These are phyloP conservation scores for Drosophila pseudoananassae DNA, from an alignment of 1,140 invertebrate genomes.

Conservation along the genomic window DNA sequence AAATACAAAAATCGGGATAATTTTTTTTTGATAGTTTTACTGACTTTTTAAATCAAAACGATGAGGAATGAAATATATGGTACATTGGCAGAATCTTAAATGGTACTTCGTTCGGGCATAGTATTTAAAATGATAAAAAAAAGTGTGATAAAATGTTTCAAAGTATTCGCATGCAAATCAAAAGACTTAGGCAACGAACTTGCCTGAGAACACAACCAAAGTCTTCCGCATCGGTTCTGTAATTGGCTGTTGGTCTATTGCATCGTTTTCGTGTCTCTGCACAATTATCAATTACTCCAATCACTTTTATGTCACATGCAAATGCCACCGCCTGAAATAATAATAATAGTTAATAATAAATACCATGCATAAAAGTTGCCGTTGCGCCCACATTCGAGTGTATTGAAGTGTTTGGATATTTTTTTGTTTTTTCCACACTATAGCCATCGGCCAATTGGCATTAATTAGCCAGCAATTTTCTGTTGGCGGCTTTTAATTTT, in stretches of 20 bases:
- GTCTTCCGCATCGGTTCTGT: conserved; percentile 30
- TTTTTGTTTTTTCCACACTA: not conserved
- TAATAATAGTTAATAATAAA: conserved; percentile 69
- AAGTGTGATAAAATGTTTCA: not conserved
- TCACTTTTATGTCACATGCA: conserved; percentile 81
- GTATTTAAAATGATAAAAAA: too few relatives aligned
- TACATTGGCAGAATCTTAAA: too few relatives aligned
- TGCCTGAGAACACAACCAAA: conserved; percentile 18
- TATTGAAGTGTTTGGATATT: conserved; percentile 19
- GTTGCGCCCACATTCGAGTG: conserved; percentile 48
- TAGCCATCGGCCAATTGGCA: conserved; percentile 56
- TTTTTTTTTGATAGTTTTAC: too few relatives aligned
- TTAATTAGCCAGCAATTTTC: conserved; percentile 59
- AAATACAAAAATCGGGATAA: too few relatives aligned
- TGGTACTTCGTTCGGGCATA: too few relatives aligned
- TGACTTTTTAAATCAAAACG: too few relatives aligned
- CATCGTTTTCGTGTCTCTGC: conserved; percentile 68
- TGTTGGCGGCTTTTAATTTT: conserved; percentile 57
- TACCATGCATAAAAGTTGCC: conserved; percentile 44
- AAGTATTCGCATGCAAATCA: conserved; percentile 11
- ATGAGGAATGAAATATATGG: too few relatives aligned
- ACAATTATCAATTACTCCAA: conserved; percentile 81
- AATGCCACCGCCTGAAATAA: conserved; percentile 71
- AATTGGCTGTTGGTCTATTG: conserved; percentile 57
- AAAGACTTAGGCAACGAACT: conserved; percentile 65